Percentiles rank a stretch among this genome's conserved stretches.
phyloP scores from a whole-genome alignment of 53 echinoderm and acorn worm species.

The Echinometra lucunter region DNA sequence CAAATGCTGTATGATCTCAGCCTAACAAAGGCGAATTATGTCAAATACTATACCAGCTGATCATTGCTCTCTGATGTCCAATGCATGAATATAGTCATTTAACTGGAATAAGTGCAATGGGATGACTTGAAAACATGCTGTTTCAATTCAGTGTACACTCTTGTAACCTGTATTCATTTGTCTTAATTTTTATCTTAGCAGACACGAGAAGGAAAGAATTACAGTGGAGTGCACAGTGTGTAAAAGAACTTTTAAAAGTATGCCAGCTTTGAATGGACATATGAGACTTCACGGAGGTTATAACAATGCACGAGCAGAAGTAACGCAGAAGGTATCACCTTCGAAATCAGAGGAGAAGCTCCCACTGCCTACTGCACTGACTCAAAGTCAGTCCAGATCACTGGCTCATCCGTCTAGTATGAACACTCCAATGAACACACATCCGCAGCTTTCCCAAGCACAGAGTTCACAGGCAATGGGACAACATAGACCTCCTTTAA shows the following conservation, averaged over 20 bases:
- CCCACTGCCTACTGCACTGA: slow-evolving; percentile 14
- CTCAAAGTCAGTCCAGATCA: slow-evolving; percentile 20
- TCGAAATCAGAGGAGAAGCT: slow-evolving; percentile 30
- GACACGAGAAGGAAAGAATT: slow-evolving; percentile 82
- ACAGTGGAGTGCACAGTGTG: slow-evolving; percentile 96
- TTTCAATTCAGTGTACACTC: not conserved
- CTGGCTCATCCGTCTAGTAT: slow-evolving; percentile 42
- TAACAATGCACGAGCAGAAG: slow-evolving; percentile 82
- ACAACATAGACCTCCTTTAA: slow-evolving; percentile 56
- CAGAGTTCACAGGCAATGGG: slow-evolving; percentile 62
- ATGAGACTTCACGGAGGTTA: slow-evolving; percentile 99
- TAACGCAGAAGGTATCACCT: slow-evolving; percentile 55
- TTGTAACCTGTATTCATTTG: not conserved
- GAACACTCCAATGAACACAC: slow-evolving; percentile 30
- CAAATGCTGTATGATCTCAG: not conserved
- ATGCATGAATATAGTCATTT: not conserved
- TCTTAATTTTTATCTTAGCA: slow-evolving; percentile 53
- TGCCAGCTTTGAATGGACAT: slow-evolving; percentile 99
- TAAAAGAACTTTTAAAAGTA: slow-evolving; percentile 95
- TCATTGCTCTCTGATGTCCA: not conserved
- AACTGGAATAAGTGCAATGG: not conserved
- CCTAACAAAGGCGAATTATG: slow-evolving; percentile 49
- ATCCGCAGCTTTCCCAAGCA: slow-evolving; percentile 43
- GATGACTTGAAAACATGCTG: not conserved
- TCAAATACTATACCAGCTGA: slow-evolving; percentile 55